phyloP scores from a whole-genome alignment of 2,113 vertebrate genomes.

The Hyaena hyaena region DNA sequence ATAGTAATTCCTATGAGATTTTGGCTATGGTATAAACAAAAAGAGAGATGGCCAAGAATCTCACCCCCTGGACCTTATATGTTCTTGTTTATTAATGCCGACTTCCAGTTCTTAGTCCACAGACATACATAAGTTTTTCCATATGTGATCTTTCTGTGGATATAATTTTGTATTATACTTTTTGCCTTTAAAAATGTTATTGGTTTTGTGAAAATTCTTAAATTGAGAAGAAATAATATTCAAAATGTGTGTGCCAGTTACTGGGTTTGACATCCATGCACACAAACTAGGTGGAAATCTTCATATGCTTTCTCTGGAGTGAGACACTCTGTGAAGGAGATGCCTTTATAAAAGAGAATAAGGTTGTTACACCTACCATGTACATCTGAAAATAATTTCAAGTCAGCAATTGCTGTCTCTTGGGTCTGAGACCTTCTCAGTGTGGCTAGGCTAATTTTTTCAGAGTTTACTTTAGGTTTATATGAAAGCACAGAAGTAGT shows the following conservation, averaged over 20 bases:
- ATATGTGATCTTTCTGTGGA: not conserved
- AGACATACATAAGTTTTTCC: not conserved
- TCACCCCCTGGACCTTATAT: not conserved
- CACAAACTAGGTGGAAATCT: not conserved
- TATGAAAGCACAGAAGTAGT: not conserved
- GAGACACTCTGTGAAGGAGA: not conserved
- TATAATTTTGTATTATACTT: not conserved
- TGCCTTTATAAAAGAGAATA: not conserved
- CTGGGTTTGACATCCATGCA: not conserved
- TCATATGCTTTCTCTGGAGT: not conserved
- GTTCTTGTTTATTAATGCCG: not conserved
- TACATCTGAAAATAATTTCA: not conserved
- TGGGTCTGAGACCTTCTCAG: not conserved
- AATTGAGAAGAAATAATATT: not conserved
- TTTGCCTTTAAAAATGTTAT: not conserved
- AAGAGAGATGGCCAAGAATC: not conserved
- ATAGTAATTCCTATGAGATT: not conserved
- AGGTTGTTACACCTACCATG: too few relatives aligned
- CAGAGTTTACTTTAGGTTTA: not conserved
- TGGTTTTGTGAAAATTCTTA: not conserved
- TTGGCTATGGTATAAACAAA: not conserved
- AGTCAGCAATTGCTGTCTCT: not conserved
- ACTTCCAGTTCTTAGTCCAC: not conserved
- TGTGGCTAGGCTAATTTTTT: not conserved
- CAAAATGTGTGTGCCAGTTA: not conserved